Evolutionary conservation across 2,797 vertebrate genomes (phyloP).

Genomic region (Syngnathus acus): DNA sequence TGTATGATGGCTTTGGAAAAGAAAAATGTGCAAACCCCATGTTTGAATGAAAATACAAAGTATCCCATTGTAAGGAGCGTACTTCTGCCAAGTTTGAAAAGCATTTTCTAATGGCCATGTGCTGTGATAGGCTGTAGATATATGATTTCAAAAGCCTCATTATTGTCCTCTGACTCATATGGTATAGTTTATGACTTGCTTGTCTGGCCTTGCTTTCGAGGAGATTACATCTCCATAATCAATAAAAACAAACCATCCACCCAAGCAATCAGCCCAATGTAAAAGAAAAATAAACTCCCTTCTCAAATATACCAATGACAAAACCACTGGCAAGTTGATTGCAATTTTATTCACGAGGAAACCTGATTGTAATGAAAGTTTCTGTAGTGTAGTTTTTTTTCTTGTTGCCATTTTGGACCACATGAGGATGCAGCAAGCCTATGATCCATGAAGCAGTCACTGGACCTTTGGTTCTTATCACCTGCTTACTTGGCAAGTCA

Average conservation of each 20-base stretch:
- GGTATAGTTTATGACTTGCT: slow-evolving; percentile 47
- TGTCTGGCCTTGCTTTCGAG: slow-evolving; percentile 54
- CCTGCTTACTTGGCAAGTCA: slow-evolving; percentile 43
- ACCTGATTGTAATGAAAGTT: slow-evolving; percentile 11
- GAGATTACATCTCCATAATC: slow-evolving; percentile 71
- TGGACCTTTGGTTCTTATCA: slow-evolving; percentile 46
- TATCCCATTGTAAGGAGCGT: not conserved
- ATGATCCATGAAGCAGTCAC: slow-evolving; percentile 26
- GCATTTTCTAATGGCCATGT: slow-evolving; percentile 23
- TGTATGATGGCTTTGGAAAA: not conserved
- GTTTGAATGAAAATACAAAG: not conserved
- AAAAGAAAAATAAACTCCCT: slow-evolving; percentile 31
- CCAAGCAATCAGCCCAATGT: slow-evolving; percentile 26
- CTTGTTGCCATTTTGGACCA: slow-evolving; percentile 39
- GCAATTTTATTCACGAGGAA: slow-evolving; percentile 14
- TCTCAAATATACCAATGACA: slow-evolving; percentile 11
- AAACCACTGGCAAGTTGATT: slow-evolving; percentile 17
- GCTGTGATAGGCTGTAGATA: slow-evolving; percentile 29
- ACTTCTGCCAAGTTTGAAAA: not conserved
- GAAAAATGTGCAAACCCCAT: not conserved
- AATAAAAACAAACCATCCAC: slow-evolving; percentile 46
- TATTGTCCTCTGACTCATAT: slow-evolving; percentile 49
- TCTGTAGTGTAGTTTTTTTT: slow-evolving; percentile 19
- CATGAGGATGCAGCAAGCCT: slow-evolving; percentile 19
- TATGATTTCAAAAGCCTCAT: slow-evolving; percentile 36